phyloP scores from a whole-genome alignment of 2,888 invertebrate genomes.

The Eupithecia tripunctaria region DNA sequence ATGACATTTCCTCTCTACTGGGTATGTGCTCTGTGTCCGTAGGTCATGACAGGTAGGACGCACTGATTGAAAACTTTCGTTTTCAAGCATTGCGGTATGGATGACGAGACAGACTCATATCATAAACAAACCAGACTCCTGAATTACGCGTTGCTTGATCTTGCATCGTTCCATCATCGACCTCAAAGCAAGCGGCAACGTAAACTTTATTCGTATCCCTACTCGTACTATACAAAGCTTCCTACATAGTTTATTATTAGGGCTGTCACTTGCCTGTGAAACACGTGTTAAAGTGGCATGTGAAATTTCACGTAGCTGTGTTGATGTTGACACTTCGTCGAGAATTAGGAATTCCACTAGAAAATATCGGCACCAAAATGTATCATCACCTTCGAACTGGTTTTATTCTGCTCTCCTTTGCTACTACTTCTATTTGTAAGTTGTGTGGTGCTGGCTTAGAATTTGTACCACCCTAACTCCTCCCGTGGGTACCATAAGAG shows the following conservation, averaged over 20 bases:
- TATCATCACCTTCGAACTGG: not conserved
- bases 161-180: constrained; percentile 29
- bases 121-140: not conserved
- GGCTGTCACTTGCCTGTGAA: constrained; percentile 13
- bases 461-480: no score
- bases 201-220: constrained; percentile 20
- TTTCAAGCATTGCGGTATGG: no score
- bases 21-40: no score
- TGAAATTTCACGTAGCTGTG: not conserved
- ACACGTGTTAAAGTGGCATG: not conserved
- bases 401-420: not conserved
- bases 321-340: not conserved
- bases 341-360: not conserved
- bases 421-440: no score
- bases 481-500: no score
- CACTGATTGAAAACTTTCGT: no score
- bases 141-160: constrained; percentile 4
- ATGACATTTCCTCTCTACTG: no score
- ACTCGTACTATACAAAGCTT: not conserved
- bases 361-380: not conserved
- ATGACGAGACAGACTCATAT: no score
- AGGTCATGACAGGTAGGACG: no score
- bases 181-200: constrained; percentile 24
- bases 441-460: no score
- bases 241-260: constrained; percentile 16